Evolutionary conservation across 2,888 invertebrate species (phyloP), one percentile per base, ranked within the genome.

Genomic region (Chouioia cunea): DNA sequence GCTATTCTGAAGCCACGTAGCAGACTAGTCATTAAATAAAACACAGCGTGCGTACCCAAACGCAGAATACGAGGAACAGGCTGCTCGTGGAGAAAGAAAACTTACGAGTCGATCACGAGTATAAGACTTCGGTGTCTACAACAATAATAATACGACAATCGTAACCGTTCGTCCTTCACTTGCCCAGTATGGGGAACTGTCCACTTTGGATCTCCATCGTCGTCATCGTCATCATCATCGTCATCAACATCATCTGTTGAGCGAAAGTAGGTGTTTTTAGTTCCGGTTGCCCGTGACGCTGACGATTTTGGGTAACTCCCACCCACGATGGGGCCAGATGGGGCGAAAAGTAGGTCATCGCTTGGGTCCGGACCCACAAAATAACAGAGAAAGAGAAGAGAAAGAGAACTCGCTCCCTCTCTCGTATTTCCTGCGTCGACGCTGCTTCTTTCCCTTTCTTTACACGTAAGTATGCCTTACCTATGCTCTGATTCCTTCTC

Each of bases 201-300:
- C 12, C 36, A 10, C 6, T 10, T 27, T 3, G 27, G 4, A 27
- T 27, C 27, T 47, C 47, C 47, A 48, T 16, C 60, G 4, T 20
- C 46, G 20, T 18, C 16, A 3, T 46, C 46, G n/a, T 56, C 27
- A 23, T 22, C 27, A 22, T 59, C n/a, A 23, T 62, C 50, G 14
- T 22, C 27, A 22, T 59, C n/a, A 23, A 48, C 50, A 48, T 22
- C 23, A 15, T 50, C 23, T 50, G 62, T 27, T 47, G 62, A 10
- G 36, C 36, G 36, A 36, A 36, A 36, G 36, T 6, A 36, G 36
- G 54, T 53, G 57, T 58, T 53, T 36, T 77, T 79, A 76, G 78
- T 80, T 81, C 80, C 79, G 78, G 79, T 72, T 78, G 76, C 71
- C 73, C 71, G 71, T n/a, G n/a, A 71, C 71, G 71, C 59, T 67